Conservation (phyloP, 2,113 vertebrate genomes). For the Rhinolophus ferrumequinum region DNA sequence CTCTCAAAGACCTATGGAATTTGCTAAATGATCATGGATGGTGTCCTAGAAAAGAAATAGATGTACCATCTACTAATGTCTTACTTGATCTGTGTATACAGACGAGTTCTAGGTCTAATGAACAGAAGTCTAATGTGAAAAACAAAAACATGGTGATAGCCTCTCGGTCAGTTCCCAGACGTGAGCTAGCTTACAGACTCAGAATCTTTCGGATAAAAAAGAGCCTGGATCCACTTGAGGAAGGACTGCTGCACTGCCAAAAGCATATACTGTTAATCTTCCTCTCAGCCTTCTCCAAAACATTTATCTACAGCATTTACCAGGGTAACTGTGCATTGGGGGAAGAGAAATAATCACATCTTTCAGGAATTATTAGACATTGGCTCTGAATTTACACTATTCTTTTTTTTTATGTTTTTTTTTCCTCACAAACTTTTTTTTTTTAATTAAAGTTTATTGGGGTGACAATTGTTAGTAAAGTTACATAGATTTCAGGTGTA, state of each 20-base stretch:
- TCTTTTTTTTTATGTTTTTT: neutral
- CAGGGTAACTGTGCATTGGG: neutral
- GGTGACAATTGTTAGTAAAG: too few species aligned
- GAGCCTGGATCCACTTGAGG: neutral
- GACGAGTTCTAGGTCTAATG: neutral
- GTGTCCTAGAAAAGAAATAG: neutral
- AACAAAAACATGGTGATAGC: neutral
- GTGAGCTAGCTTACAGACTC: neutral
- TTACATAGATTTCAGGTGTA: too few species aligned
- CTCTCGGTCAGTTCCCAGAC: neutral
- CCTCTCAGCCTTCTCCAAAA: neutral
- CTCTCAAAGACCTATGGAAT: neutral
- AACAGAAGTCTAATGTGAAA: neutral
- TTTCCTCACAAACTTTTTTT: too few species aligned
- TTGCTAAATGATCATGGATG: neutral
- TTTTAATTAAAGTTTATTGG: too few species aligned
- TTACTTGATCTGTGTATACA: neutral
- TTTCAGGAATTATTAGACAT: neutral
- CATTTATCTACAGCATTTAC: neutral
- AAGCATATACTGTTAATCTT: neutral
- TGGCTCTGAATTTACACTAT: neutral
- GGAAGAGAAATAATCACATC: neutral
- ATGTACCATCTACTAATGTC: neutral
- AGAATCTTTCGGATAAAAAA: neutral
- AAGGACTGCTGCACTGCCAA: neutral